Base-by-base conservation (phyloP, 53 echinoderm and acorn worm genomes). In the Antedon mediterranea region DNA sequence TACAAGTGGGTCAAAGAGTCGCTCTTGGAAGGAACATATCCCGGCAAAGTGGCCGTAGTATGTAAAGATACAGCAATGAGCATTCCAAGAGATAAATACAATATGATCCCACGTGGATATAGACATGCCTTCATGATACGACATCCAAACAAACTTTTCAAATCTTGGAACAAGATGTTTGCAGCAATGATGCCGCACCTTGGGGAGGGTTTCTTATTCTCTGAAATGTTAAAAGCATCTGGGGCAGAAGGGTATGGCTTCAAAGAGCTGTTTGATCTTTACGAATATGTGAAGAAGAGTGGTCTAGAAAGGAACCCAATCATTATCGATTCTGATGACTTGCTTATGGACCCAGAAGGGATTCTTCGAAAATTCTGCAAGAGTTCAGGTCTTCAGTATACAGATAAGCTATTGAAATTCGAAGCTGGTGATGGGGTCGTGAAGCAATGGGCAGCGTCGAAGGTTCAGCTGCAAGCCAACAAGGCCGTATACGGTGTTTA, bases 1-100 rank as follows among this genome's bases (percentile, higher is more conserved):
- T 80, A 32, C 80, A 80, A 73, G 26, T 82, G 82, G 82, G 82
- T 82, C 27, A 82, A 75, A 29, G 76, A 82, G 27, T 76, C 75
- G 30, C 82, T 82, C 9, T 23, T 57, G 20, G 82, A 82, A 76
- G 75, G 32, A 23, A 75, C 57, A 0, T 57, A 41, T 43, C 30
- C 29, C 0, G 82, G 33, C 15, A 76, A 76, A 34, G 29, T 31
- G 30, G 71, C 76, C 4, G 34, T 82, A 15, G 71, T 82, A 29
- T 76, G 82, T 31, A 82, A 82, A 70, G 82, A 82, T 70, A 76
- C 76, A 18, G 42, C 75, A 7, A 76, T 73, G 70, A 33, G 43
- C 70, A 5, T 71, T 3, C 57, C 57, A 18, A 30, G 57, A 43
- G 43, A 71, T 26, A 43, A 33, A 6, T 75, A 76, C 28, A 76